Percentiles rank a stretch among this genome's conserved stretches.
These are phyloP conservation scores for Drosophila sproati DNA, from an alignment of 1,140 invertebrate genomes.

Conservation along the genomic window DNA sequence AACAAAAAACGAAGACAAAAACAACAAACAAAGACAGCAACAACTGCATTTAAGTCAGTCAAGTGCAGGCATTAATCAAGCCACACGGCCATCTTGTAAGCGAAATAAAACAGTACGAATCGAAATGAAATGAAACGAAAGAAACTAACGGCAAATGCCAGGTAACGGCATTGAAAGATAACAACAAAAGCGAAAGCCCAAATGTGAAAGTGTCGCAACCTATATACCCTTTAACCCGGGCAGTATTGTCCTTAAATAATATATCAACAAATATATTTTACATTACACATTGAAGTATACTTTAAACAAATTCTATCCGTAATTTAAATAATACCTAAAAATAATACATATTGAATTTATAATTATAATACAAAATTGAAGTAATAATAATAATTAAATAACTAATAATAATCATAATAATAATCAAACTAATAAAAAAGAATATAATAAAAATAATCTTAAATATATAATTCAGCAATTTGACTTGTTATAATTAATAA, in stretches of 20 bases:
- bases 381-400: no score
- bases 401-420: no score
- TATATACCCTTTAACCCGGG: conserved; percentile 6
- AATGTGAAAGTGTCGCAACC: not conserved
- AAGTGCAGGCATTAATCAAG: conserved; percentile 75
- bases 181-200: conserved; percentile 6
- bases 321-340: no score
- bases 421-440: no score
- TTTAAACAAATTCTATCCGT: no score
- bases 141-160: conserved; percentile 52
- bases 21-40: conserved; percentile 32
- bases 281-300: no score
- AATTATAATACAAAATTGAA: no score
- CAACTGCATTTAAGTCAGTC: conserved; percentile 61
- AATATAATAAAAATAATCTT: no score
- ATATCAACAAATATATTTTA: not conserved
- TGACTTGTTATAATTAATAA: no score
- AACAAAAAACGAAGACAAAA: conserved; percentile 20
- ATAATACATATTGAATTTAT: no score
- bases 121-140: not conserved
- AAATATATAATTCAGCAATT: no score
- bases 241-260: not conserved
- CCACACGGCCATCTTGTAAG: conserved; percentile 57
- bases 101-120: conserved; percentile 12
- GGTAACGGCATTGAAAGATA: conserved; percentile 51